These are phyloP conservation scores for Salmo trutta DNA, from an alignment of 2,797 vertebrate species.

Conservation along the genomic window DNA sequence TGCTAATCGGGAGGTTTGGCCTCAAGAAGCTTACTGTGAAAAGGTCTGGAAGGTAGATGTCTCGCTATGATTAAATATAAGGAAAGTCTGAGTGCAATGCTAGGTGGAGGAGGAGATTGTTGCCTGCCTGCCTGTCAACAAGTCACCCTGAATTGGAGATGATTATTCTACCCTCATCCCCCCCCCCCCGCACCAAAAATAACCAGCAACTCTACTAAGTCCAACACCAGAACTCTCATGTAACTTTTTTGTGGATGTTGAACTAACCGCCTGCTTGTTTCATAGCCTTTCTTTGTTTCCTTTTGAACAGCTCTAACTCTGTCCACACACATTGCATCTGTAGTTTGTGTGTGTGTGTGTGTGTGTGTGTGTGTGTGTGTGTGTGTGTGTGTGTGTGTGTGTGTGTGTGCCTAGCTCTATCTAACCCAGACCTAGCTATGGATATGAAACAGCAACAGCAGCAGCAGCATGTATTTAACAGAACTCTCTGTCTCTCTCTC, in stretches of 20 bases:
- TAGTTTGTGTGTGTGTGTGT: slow-evolving; percentile 48
- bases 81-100: not conserved
- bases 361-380: too few relatives aligned
- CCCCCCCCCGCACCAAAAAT: slow-evolving; percentile 42
- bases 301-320: slow-evolving; percentile 62
- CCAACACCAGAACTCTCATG: not conserved
- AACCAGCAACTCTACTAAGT: slow-evolving; percentile 26
- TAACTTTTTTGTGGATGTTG: not conserved
- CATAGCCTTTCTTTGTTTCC: slow-evolving; percentile 60
- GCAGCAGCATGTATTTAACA: not conserved
- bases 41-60: slow-evolving; percentile 76
- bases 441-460: not conserved
- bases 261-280: slow-evolving; percentile 75
- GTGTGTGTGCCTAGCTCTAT: not conserved
- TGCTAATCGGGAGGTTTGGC: slow-evolving; percentile 74
- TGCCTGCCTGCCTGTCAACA: slow-evolving; percentile 2
- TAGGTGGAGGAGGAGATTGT: not conserved
- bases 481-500: not conserved
- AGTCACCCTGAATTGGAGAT: not conserved
- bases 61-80: slow-evolving; percentile 15
- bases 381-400: too few relatives aligned
- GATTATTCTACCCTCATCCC: not conserved
- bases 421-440: not conserved
- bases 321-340: slow-evolving; percentile 67
- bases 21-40: slow-evolving; percentile 76